Base-by-base conservation (phyloP, 1,140 invertebrate species). In the Oryctes rhinoceros region DNA sequence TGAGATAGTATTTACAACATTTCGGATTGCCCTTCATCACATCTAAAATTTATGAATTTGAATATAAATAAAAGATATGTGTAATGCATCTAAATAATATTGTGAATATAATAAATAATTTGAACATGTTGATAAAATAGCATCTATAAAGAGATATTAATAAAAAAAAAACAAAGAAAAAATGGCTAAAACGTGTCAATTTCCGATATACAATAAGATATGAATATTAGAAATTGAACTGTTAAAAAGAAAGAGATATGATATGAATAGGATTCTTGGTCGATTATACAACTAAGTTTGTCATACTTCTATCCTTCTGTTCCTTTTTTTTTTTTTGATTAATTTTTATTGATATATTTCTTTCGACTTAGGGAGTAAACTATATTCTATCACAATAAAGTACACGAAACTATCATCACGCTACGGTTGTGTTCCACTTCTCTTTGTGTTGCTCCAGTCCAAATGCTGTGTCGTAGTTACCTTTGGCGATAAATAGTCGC, bases 391-490 rank as follows among this genome's bases (percentile, higher is more conserved):
- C 75, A 47, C 47, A 76, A 44, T 76, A 30, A 76, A 39, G 30
- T 76, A 47, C 75, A 49, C 13, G 18, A 47, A 74, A 20, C 35
- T 15, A 74, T 10, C 10, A 47, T 83, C 83, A 82, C 67, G 82
- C 80, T n/a, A 84, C 83, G 15, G 80, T 81, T 1, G 84, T 80
- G 76, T 87, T 86, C 91, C 91, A 92, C 85, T 92, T 92, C 81
- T 91, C 90, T 86, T 92, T 92, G 83, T 92, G 91, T 75, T 91
- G 91, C 84, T 91, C 90, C 1, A 90, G 86, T 24, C 92, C 92
- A 86, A 96, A 96, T 24, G 93, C 94, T 85, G 95, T 94, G 83
- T 96, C 94, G 86, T 96, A 96, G 88, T 95, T 95, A 53, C 95
- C 95, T 88, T 94, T 94, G n/a, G 93, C 90, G 84, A 94, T 94